A percentile compares a stretch with the other conserved stretches of the same genome.
These are phyloP conservation scores for Pocillopora grandis DNA, from an alignment of 92 coral and sea anemone species.

Conservation along the genomic window DNA sequence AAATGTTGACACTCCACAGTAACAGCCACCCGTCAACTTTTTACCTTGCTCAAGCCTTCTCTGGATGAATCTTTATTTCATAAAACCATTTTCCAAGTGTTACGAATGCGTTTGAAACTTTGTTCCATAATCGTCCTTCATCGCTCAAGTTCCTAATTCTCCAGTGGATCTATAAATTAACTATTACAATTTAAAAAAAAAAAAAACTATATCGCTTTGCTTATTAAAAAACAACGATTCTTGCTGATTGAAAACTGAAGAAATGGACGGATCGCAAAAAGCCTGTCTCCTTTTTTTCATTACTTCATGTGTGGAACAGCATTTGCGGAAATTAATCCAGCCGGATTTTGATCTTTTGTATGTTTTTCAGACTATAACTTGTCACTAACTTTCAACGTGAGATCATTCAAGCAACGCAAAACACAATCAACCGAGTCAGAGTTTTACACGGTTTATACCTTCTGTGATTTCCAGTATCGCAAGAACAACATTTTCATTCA, in stretches of 20 bases:
- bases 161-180: not conserved
- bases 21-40: slow-evolving; percentile 27
- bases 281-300: no score
- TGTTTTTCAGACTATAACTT: not conserved
- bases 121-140: no score
- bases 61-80: not conserved
- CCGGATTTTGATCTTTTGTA: not conserved
- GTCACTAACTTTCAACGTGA: not conserved
- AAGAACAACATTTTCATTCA: not conserved
- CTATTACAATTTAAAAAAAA: no score
- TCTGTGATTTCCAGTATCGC: not conserved
- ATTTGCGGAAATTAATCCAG: not conserved
- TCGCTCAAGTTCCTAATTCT: not conserved
- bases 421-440: slow-evolving; percentile 17
- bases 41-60: not conserved
- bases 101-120: not conserved
- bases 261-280: no score
- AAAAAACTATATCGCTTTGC: no score
- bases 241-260: no score
- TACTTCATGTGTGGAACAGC: no score
- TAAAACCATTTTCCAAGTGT: not conserved
- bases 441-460: slow-evolving; percentile 1
- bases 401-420: slow-evolving; percentile 12
- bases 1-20: slow-evolving; percentile 22
- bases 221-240: no score